These are phyloP conservation scores for Chionoecetes opilio DNA, from an alignment of 1,140 invertebrate genomes.

Conservation along the genomic window DNA sequence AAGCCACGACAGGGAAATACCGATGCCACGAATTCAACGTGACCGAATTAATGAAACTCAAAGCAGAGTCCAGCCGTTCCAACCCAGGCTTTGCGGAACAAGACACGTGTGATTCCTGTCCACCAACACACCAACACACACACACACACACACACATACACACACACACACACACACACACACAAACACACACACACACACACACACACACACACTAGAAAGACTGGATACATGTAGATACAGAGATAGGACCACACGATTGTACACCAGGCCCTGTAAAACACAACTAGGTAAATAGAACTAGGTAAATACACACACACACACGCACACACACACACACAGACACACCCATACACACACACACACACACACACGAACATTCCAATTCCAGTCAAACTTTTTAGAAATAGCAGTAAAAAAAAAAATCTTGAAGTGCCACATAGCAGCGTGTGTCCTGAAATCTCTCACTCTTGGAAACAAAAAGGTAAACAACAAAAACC, in stretches of 20 bases:
- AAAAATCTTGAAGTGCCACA: neutral
- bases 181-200: too few species aligned
- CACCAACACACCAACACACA: too few species aligned
- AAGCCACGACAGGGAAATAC: neutral
- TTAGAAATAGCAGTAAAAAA: neutral
- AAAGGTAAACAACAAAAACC: neutral
- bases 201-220: too few species aligned
- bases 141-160: too few species aligned
- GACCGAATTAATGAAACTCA: neutral
- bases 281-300: too few species aligned
- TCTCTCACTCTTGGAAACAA: neutral
- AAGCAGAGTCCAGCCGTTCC: neutral
- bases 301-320: slow-evolving; percentile 8
- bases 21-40: neutral
- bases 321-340: neutral
- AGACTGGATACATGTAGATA: too few species aligned
- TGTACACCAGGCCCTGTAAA: too few species aligned
- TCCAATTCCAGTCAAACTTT: neutral
- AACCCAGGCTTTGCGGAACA: too few species aligned
- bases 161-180: too few species aligned
- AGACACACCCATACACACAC: neutral
- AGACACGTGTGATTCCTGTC: too few species aligned
- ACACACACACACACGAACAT: neutral
- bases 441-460: neutral
- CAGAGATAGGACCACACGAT: too few species aligned